Evolutionary conservation across 1,140 invertebrate genomes (phyloP).

Genomic region (Proctacanthus coquilletti): DNA sequence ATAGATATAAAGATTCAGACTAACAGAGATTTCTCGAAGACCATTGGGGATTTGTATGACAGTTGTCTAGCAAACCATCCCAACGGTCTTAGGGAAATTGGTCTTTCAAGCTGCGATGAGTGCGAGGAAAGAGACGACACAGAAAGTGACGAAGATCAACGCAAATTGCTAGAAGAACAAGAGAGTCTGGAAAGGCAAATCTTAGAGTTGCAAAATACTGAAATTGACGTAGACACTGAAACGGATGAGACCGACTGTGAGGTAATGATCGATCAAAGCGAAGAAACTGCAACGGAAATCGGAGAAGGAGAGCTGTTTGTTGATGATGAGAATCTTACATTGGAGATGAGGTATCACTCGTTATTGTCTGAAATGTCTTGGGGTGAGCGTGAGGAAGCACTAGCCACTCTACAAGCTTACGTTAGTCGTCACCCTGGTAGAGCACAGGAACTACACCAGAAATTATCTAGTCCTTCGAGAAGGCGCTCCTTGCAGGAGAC

Average conservation of each 20-base stretch:
- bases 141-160: constrained; percentile 34
- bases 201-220: constrained; percentile 56
- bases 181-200: constrained; percentile 67
- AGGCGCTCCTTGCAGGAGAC: constrained; percentile 68
- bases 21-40: constrained; percentile 26
- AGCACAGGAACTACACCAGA: constrained; percentile 81
- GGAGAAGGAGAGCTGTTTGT: constrained; percentile 14
- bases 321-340: constrained; percentile 27
- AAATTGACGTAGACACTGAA: constrained; percentile 67
- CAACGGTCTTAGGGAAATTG: neutral
- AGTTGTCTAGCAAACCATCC: constrained; percentile 13
- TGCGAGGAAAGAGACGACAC: constrained; percentile 21
- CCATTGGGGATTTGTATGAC: constrained; percentile 26
- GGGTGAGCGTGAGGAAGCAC: constrained; percentile 59
- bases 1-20: constrained; percentile 30
- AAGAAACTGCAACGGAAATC: constrained; percentile 9
- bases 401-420: constrained; percentile 57
- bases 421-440: constrained; percentile 75
- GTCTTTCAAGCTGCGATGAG: constrained; percentile 21
- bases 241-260: constrained; percentile 53
- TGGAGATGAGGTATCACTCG: constrained; percentile 52
- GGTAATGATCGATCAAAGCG: constrained; percentile 16
- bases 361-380: constrained; percentile 60
- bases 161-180: constrained; percentile 61
- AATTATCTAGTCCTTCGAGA: constrained; percentile 78